Conservation (phyloP, 1,140 invertebrate genomes). For the Asobara japonica region DNA sequence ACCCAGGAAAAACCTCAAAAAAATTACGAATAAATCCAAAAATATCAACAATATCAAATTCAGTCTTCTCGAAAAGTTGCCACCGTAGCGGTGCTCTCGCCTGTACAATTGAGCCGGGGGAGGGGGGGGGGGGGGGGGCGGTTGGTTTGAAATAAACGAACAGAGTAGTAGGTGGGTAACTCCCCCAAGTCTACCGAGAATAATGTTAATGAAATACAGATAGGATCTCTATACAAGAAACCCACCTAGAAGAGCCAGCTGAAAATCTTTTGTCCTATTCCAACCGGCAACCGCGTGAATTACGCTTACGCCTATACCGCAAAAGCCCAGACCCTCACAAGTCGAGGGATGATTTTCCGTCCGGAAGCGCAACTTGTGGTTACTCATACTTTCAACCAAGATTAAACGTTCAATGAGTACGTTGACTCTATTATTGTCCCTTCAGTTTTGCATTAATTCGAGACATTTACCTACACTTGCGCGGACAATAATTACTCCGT, state of each 20-base stretch:
- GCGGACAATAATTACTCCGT: slow-evolving; percentile 13
- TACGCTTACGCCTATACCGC: neutral
- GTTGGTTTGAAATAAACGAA: slow-evolving; percentile 4
- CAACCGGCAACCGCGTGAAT: slow-evolving; percentile 6
- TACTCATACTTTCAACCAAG: neutral
- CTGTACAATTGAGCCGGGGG: neutral
- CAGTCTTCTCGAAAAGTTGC: neutral
- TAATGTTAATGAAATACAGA: slow-evolving; percentile 69
- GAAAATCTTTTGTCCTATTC: slow-evolving; percentile 36
- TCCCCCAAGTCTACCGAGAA: slow-evolving; percentile 58
- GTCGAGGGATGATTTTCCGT: neutral
- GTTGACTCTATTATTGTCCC: neutral
- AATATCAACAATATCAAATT: neutral
- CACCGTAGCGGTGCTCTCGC: neutral
- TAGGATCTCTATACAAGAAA: slow-evolving; percentile 63
- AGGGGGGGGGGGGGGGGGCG: too few species aligned
- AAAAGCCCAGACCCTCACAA: neutral
- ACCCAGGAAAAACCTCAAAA: too few species aligned
- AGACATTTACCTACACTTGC: neutral
- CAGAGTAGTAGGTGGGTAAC: slow-evolving; percentile 29
- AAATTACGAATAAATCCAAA: too few species aligned
- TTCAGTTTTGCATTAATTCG: neutral
- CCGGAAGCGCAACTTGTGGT: neutral
- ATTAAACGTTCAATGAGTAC: neutral
- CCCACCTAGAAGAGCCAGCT: slow-evolving; percentile 23